phyloP scores from a whole-genome alignment of 1,140 invertebrate species.

The Saccostrea glomerata region DNA sequence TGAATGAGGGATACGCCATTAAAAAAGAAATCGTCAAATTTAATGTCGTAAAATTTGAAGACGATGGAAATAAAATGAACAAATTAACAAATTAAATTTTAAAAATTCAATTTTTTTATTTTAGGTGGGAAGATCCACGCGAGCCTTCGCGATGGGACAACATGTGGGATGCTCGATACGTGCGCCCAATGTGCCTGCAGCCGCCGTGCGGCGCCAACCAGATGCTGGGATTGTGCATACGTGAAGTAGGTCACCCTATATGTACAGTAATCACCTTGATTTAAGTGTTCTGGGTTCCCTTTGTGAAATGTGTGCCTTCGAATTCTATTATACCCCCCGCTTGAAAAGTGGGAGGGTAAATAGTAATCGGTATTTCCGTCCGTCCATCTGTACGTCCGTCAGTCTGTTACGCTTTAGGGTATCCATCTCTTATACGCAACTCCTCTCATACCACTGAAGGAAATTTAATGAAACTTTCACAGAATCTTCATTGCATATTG shows the following conservation, averaged over 20 bases:
- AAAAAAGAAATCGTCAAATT: background rate
- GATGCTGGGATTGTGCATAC: conserved; percentile 22
- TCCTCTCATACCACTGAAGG: no score
- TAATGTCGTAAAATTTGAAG: background rate
- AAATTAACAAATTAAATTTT: background rate
- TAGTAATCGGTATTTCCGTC: no score
- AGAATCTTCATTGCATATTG: no score
- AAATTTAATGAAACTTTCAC: no score
- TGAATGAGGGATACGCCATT: background rate
- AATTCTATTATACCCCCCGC: no score
- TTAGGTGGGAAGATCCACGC: conserved; percentile 52
- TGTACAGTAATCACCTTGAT: no score
- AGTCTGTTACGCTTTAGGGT: no score
- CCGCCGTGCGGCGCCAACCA: conserved; percentile 23
- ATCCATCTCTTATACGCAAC: no score
- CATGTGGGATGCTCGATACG: conserved; percentile 40
- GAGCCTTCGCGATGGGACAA: conserved; percentile 44
- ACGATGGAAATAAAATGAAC: background rate
- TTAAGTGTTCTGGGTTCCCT: no score
- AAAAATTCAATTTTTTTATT: background rate
- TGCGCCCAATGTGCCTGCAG: conserved; percentile 51
- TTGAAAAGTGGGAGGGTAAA: no score
- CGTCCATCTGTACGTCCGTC: no score
- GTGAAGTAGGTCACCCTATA: background rate
- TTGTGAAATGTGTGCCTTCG: no score